Evolutionary conservation across 2,113 vertebrate genomes (phyloP).

Genomic region (Ammospiza caudacuta): DNA sequence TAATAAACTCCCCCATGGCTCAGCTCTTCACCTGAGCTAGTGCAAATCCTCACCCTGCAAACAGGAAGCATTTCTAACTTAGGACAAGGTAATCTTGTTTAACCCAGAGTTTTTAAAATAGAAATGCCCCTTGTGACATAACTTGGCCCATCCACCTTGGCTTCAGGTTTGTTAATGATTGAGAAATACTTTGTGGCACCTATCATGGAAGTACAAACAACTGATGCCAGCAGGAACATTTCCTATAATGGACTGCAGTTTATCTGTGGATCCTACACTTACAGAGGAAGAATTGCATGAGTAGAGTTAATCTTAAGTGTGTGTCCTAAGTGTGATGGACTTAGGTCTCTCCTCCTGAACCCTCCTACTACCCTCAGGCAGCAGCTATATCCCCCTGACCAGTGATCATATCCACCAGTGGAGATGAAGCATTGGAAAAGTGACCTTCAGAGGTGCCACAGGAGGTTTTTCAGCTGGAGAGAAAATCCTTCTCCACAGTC

Average conservation of each 20-base stretch:
- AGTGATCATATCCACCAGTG: fast-evolving
- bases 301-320: background rate
- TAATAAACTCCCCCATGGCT: background rate
- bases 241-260: background rate
- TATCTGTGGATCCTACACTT: background rate
- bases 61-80: background rate
- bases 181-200: background rate
- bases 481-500: background rate
- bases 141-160: background rate
- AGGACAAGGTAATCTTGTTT: background rate
- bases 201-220: background rate
- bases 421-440: background rate
- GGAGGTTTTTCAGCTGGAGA: background rate
- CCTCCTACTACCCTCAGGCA: background rate
- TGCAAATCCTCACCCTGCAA: background rate
- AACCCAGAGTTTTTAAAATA: background rate
- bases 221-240: background rate
- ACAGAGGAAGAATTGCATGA: background rate
- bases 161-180: background rate
- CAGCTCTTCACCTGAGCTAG: background rate
- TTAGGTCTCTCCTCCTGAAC: background rate
- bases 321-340: background rate
- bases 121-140: background rate
- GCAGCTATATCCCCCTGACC: background rate
- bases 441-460: background rate